phyloP scores from a whole-genome alignment of 2,113 vertebrate genomes.

The Stegastes partitus region DNA sequence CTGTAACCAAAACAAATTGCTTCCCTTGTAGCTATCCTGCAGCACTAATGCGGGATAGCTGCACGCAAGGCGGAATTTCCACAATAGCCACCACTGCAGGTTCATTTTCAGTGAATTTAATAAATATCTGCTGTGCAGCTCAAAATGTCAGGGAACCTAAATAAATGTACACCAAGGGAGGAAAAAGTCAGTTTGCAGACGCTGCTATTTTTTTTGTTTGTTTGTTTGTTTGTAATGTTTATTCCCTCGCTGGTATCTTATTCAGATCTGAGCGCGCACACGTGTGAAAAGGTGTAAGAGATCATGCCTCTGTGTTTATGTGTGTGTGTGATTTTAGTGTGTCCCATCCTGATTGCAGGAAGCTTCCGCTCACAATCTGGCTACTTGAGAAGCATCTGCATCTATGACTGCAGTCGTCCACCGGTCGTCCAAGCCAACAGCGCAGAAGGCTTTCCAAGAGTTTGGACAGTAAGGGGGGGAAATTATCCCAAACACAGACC shows the following conservation, averaged over 20 bases:
- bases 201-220: conserved; percentile 43
- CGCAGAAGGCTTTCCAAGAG: conserved; percentile 53
- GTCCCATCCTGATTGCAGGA: conserved; percentile 38
- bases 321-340: conserved; percentile 4
- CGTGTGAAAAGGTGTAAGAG: neutral
- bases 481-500: conserved; percentile 49
- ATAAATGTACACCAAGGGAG: conserved; percentile 59
- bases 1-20: conserved; percentile 76
- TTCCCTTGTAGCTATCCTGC: conserved; percentile 69
- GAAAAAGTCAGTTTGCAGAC: conserved; percentile 49
- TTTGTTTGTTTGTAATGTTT: conserved; percentile 3
- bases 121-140: conserved; percentile 71
- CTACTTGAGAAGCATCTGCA: conserved; percentile 61
- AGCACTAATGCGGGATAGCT: conserved; percentile 64
- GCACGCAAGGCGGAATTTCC: conserved; percentile 50
- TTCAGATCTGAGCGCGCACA: conserved; percentile 26
- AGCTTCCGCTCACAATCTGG: conserved; percentile 48
- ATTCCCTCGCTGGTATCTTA: conserved; percentile 30
- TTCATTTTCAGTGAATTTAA: conserved; percentile 70
- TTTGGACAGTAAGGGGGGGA: conserved; percentile 23
- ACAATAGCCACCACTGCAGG: conserved; percentile 64
- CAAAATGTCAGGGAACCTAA: conserved; percentile 72
- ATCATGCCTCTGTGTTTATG: neutral
- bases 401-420: conserved; percentile 46
- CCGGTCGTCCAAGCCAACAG: conserved; percentile 58